These are phyloP conservation scores for Emydocephalus ijimae DNA, from an alignment of 2,113 vertebrate genomes.

Conservation along the genomic window DNA sequence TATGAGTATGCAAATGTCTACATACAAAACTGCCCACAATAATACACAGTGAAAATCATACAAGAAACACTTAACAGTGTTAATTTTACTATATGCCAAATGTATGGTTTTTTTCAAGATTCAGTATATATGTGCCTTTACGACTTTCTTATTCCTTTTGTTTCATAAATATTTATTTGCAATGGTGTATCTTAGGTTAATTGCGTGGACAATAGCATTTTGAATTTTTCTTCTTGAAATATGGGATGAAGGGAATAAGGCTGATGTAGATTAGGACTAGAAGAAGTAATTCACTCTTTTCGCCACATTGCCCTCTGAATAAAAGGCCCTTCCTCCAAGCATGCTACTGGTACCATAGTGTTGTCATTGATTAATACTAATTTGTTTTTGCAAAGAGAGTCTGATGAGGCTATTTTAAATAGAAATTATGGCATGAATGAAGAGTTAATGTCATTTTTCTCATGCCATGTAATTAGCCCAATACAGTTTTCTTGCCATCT, in stretches of 20 bases:
- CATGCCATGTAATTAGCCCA: neutral
- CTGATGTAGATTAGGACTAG: neutral
- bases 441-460: neutral
- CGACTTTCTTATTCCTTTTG: neutral
- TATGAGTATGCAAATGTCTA: too few relatives aligned
- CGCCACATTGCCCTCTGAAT: neutral
- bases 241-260: neutral
- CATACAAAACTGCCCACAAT: too few relatives aligned
- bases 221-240: neutral
- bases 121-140: fast-evolving
- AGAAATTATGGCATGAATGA: neutral
- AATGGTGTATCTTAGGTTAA: neutral
- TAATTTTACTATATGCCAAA: neutral
- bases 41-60: neutral
- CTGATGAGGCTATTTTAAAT: neutral
- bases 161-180: neutral
- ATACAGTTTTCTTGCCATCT: neutral
- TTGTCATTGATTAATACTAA: neutral
- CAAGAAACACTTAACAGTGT: neutral
- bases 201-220: neutral
- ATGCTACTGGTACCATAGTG: neutral
- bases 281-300: neutral
- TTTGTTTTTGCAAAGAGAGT: neutral
- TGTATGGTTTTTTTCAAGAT: neutral
- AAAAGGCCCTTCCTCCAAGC: neutral